Percentiles rank a stretch among this genome's conserved stretches.
Conservation (phyloP, 2,888 invertebrate genomes). For the Alviniconcha strummeri region DNA sequence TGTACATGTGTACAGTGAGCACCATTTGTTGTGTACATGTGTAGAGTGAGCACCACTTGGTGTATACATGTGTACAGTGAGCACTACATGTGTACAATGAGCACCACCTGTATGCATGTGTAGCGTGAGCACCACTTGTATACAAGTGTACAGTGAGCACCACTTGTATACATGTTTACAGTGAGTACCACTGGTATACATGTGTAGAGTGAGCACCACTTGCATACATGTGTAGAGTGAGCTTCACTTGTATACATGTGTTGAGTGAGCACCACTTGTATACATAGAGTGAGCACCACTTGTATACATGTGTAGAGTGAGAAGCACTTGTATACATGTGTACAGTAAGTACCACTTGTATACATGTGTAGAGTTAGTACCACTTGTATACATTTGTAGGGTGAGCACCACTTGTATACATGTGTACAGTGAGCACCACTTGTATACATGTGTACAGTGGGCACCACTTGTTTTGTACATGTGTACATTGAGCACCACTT, state of each 20-base stretch:
- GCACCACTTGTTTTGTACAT: background rate
- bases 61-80: background rate
- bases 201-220: background rate
- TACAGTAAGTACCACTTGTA: background rate
- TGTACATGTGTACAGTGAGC: background rate
- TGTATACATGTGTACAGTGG: background rate
- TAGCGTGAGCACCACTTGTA: background rate
- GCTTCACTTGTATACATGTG: background rate
- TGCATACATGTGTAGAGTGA: background rate
- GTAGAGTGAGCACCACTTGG: background rate
- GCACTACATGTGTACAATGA: background rate
- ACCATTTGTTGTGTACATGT: background rate
- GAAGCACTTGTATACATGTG: background rate
- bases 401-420: background rate
- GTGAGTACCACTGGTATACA: background rate
- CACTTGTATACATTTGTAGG: background rate
- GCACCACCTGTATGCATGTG: background rate
- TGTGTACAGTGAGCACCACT: background rate
- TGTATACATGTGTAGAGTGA: background rate
- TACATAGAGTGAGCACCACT: background rate
- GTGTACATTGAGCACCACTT: background rate
- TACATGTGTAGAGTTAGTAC: background rate
- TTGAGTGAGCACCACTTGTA: background rate
- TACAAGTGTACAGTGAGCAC: background rate
- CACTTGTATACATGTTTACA: background rate